Evolutionary conservation across 2,888 invertebrate species (phyloP), one percentile per base, ranked within the genome.

Genomic region (Nomada ruficornis): DNA sequence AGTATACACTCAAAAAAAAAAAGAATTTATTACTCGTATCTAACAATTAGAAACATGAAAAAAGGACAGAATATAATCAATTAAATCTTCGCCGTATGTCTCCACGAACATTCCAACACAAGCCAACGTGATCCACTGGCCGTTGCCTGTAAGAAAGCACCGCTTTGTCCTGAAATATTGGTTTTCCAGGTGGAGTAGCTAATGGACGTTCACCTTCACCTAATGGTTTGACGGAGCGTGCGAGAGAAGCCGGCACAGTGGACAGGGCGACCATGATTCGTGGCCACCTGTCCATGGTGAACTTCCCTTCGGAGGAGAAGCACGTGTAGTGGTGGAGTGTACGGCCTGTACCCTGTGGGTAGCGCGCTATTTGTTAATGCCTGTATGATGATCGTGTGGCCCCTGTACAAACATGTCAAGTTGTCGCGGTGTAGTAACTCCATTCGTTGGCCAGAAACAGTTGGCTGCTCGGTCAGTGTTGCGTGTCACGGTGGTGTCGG

Each of bases 381-480:
- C 82, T 82, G 83, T 83, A 86, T 86, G 89, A 87, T 86, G 89
- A 90, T 90, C 91, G 89, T 84, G 90, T 86, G 90, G 91, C 89
- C 89, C 91, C 89, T 89, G 89, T 91, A 90, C 91, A 91, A 92
- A 92, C 92, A 91, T 90, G 91, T 92, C 92, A 92, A 91, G 90
- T 91, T 92, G 92, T 92, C 92, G 91, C 87, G 85, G 89, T 83
- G 86, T 88, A 87, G 91, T 90, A 91, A 91, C 87, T 91, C 89
- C 86, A 82, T 87, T 85, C 82, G 84, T 72, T 86, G 86, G 85
- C 85, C 88, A 86, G 86, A 79, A 86, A 85, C 76, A 87, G 84
- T 84, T 77, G 85, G 84, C 83, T 64, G 87, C 77, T 81, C 83
- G 88, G 89, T 86, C 90, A 89, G 86, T 80, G 88, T 88, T 86